Percentiles rank a stretch among this genome's conserved stretches.
phyloP scores from a whole-genome alignment of 92 coral and sea anemone genomes.

The Palythoa grandis region DNA sequence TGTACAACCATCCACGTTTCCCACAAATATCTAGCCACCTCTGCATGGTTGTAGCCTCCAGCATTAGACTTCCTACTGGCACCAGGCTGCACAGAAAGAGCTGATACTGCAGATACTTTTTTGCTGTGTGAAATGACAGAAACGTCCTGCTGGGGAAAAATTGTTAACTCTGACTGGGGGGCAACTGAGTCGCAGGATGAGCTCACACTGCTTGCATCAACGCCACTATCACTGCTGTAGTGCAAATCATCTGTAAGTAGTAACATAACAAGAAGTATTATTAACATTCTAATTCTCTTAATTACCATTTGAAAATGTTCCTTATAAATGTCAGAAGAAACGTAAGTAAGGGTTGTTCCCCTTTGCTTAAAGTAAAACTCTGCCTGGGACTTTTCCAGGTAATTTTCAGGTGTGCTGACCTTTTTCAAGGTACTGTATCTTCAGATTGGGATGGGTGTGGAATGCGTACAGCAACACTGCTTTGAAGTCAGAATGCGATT shows the following conservation, averaged over 20 bases:
- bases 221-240: conserved; percentile 93
- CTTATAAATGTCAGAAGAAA: no score
- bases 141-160: neutral
- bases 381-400: no score
- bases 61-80: neutral
- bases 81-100: neutral
- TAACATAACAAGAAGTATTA: neutral
- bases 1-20: conserved; percentile 32
- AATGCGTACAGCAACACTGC: no score
- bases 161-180: conserved; percentile 54
- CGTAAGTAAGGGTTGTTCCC: no score
- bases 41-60: conserved; percentile 35
- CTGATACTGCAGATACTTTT: neutral
- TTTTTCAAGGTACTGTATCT: no score
- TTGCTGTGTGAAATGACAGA: neutral
- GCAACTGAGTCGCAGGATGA: conserved; percentile 71
- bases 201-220: conserved; percentile 80
- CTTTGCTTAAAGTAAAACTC: no score
- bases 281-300: no score
- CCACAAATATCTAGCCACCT: conserved; percentile 26
- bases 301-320: no score
- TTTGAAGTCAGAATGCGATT: no score
- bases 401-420: no score
- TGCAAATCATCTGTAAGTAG: conserved; percentile 52
- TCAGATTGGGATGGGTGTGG: no score